Percentiles rank a stretch among this genome's conserved stretches.
These are phyloP conservation scores for Isaurus tuberculatus DNA, from an alignment of 92 coral and sea anemone genomes.

Conservation along the genomic window DNA sequence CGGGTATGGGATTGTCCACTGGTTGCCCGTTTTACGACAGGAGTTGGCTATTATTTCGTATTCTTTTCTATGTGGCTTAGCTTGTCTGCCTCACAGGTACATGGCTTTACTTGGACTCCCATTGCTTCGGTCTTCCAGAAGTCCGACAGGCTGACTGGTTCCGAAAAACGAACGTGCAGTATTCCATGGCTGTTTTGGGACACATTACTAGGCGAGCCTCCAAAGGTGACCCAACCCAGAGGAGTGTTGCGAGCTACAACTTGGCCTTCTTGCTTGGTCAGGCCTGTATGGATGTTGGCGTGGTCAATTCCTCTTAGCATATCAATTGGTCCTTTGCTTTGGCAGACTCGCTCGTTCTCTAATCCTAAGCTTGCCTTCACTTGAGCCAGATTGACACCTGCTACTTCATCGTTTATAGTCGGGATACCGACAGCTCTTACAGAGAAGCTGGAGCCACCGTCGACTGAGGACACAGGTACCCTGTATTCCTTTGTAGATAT, in stretches of 20 bases:
- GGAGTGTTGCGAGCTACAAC: slow-evolving; percentile 63
- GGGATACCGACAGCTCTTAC: slow-evolving; percentile 61
- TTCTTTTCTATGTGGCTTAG: slow-evolving; percentile 59
- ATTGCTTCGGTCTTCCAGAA: slow-evolving; percentile 62
- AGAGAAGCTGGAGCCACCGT: slow-evolving; percentile 39
- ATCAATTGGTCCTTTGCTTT: slow-evolving; percentile 64
- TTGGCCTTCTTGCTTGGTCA: slow-evolving; percentile 53
- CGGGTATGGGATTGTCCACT: slow-evolving; percentile 69
- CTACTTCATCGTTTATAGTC: slow-evolving; percentile 61
- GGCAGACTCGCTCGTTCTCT: slow-evolving; percentile 36
- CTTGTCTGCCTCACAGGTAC: slow-evolving; percentile 49
- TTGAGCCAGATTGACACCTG: slow-evolving; percentile 15
- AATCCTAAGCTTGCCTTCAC: slow-evolving; percentile 48
- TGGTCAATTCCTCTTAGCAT: slow-evolving; percentile 68
- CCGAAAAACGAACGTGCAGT: slow-evolving; percentile 32
- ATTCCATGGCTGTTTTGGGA: slow-evolving; percentile 9
- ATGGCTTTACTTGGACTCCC: slow-evolving; percentile 49
- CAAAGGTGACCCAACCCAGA: slow-evolving; percentile 75
- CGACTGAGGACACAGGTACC: slow-evolving; percentile 53
- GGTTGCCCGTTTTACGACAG: slow-evolving; percentile 53
- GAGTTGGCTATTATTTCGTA: slow-evolving; percentile 39
- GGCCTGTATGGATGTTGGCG: slow-evolving; percentile 65
- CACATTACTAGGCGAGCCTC: slow-evolving; percentile 46
- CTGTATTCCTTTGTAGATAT: slow-evolving; percentile 56
- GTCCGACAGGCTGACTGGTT: slow-evolving; percentile 44